These are phyloP conservation scores for Trichonephila clavipes DNA, from an alignment of 1,140 invertebrate genomes.

Conservation along the genomic window DNA sequence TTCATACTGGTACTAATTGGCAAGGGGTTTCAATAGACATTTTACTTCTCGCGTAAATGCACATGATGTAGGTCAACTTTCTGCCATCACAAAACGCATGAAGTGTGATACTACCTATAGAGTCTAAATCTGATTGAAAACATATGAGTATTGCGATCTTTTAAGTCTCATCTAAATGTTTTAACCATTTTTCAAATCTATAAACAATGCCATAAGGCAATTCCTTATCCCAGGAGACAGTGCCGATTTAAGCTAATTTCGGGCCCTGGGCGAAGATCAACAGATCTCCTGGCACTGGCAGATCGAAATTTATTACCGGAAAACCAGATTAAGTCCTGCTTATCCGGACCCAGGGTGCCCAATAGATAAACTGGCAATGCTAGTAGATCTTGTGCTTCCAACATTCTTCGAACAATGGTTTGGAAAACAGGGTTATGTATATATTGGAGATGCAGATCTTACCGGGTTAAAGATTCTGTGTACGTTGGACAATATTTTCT, in stretches of 20 bases:
- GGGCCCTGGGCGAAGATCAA: no score
- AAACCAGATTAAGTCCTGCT: no score
- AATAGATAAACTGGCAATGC: no score
- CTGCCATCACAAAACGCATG: background rate
- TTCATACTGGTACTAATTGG: background rate
- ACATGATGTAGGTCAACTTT: background rate
- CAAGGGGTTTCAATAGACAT: background rate
- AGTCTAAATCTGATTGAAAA: background rate
- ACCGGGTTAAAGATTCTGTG: background rate
- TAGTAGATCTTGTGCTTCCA: background rate
- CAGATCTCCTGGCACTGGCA: no score
- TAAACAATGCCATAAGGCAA: background rate
- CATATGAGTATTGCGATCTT: background rate
- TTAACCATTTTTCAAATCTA: background rate
- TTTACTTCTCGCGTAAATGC: background rate
- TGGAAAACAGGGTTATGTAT: background rate
- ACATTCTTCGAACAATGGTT: background rate
- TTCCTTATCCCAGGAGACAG: background rate
- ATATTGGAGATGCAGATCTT: background rate
- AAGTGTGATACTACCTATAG: background rate
- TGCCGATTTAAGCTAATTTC: no score
- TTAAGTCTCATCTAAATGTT: background rate
- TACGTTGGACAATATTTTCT: background rate
- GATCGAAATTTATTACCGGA: no score
- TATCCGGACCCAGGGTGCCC: no score